Evolutionary conservation across 1,140 invertebrate species (phyloP), one percentile per base, ranked within the genome.

Genomic region (Asobara japonica): DNA sequence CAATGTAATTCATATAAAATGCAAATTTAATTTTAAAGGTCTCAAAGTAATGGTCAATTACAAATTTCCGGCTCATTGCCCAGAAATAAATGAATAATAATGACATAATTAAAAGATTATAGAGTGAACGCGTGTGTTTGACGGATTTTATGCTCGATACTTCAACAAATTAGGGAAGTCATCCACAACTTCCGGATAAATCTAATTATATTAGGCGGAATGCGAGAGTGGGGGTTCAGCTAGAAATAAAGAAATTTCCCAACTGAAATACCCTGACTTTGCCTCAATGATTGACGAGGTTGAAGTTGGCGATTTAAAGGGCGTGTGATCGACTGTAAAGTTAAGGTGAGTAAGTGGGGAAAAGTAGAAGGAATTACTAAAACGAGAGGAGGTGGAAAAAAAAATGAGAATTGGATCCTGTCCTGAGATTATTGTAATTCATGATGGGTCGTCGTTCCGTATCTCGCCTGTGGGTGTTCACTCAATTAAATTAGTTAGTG

Each of bases 401-500:
- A 48, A 67, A 30, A 69, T 45, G n/a, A 67, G 2, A 33, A 20
- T 33, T 69, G n/a, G 41, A 48, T 51, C 20, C 16, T 20, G 51
- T 60, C 16, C 31, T 29, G 16, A 60, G 51, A 60, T 60, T 69
- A 69, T 69, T 69, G 36, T 69, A 48, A 71, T 71, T 65, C 38
- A 65, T 71, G 62, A 71, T 45, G 25, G n/a, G 10, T 48, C 27
- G 31, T 33, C n/a, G 13, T 62, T 62, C 38, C 18, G 36, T 66
- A 60, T 66, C 30, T 51, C 36, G 41, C 27, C 20, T 30, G 70
- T 72, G 65, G 45, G 56, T 36, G 65, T 29, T 51, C 64, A 72
- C 70, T 72, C 64, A 67, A 72, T 72, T 72, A 66, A 67, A 72
- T 72, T 66, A n/a, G n/a, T n/a, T n/a, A n/a, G n/a, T n/a, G n/a